Conservation (phyloP, 2,797 vertebrate genomes). For the Chiroxiphia lanceolata region DNA sequence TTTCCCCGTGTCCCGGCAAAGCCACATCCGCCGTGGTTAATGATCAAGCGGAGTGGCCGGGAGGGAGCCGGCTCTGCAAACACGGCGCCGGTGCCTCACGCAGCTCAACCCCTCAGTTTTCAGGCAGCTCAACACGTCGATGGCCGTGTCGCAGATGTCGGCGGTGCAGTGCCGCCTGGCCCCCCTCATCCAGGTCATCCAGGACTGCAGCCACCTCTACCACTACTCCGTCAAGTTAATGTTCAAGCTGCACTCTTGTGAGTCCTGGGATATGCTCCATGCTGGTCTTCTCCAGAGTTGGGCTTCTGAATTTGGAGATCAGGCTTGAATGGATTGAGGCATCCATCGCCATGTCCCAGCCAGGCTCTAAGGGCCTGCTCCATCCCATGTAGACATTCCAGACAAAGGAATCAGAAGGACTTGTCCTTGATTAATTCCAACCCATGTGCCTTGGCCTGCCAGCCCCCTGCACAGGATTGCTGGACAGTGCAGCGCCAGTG, state of each 20-base stretch:
- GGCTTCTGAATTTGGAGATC: not conserved
- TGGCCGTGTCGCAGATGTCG: constrained; percentile 91
- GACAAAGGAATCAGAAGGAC: not conserved
- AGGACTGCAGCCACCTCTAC: constrained; percentile 97
- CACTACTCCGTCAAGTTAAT: constrained; percentile 95
- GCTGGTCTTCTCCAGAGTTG: not conserved
- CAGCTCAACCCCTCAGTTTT: constrained; percentile 70
- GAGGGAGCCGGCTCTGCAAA: not conserved
- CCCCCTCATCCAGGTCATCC: constrained; percentile 95
- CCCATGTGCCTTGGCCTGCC: not conserved
- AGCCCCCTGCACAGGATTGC: not conserved
- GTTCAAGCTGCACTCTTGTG: constrained; percentile 96
- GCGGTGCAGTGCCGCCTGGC: constrained; percentile 95
- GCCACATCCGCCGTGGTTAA: not conserved
- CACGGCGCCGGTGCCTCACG: not conserved
- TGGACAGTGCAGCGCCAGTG: rapidly evolving
- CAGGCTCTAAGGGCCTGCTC: not conserved
- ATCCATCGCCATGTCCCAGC: rapidly evolving
- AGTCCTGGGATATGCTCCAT: constrained; percentile 34
- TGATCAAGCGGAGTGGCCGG: not conserved
- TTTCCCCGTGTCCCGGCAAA: not conserved
- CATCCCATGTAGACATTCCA: not conserved
- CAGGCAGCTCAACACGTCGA: constrained; percentile 93
- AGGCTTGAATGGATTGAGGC: not conserved
- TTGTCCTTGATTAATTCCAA: not conserved